Conservation (phyloP, 2,113 vertebrate genomes). For the Protomyctophum bolini region DNA sequence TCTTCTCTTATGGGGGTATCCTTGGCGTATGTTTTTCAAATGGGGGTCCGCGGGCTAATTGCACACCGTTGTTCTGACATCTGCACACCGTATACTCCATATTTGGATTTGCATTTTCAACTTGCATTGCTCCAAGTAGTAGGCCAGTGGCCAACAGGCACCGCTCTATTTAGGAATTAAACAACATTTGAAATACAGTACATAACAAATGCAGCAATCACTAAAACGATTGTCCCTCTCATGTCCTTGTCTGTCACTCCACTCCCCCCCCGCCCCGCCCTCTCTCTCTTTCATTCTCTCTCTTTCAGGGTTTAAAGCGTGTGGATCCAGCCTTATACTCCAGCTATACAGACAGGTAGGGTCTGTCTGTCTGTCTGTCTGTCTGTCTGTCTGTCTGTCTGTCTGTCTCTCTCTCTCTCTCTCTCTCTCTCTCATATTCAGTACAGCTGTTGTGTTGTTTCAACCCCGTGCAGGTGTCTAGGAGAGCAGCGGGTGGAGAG, state of each 20-base stretch:
- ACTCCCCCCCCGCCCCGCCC: not conserved
- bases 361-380: not conserved
- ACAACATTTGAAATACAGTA: no score
- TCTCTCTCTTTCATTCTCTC: not conserved
- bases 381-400: not conserved
- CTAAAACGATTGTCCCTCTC: not conserved
- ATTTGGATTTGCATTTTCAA: no score
- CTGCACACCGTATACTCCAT: no score
- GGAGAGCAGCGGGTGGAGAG: constrained; percentile 86
- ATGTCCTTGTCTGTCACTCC: not conserved
- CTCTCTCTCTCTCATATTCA: not conserved
- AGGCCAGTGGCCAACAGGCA: no score
- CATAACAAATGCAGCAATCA: not conserved
- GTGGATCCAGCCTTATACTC: constrained; percentile 86
- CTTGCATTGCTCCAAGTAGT: no score
- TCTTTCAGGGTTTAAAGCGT: constrained; percentile 88
- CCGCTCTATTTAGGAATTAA: no score
- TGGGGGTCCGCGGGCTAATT: no score
- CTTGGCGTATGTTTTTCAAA: no score
- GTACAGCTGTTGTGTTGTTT: not conserved
- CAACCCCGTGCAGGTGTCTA: constrained; percentile 76
- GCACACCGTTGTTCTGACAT: no score
- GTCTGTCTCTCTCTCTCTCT: not conserved
- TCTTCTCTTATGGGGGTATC: no score
- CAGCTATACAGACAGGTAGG: constrained; percentile 67